Evolutionary conservation across 2,888 invertebrate species (phyloP).

Genomic region (Ochropleura plecta): DNA sequence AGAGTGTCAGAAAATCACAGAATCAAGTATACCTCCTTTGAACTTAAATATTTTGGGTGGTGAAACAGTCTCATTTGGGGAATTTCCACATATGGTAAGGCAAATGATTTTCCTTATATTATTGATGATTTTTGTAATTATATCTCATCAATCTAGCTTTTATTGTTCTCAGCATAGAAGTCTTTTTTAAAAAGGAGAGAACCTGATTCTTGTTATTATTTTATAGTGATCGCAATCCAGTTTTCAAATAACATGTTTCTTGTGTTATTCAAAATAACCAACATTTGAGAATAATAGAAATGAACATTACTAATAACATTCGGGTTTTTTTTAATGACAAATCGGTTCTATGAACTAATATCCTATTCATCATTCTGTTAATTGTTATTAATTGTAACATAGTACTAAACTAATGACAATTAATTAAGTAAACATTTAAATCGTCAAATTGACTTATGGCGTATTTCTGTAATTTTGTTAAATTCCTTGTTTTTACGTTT

Average conservation of each 20-base stretch:
- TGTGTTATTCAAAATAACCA: not conserved
- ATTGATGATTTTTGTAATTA: slow-evolving; percentile 25
- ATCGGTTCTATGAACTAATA: slow-evolving; percentile 1
- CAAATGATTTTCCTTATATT: slow-evolving; percentile 41
- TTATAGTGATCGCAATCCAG: slow-evolving; percentile 11
- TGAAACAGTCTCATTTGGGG: slow-evolving; percentile 78
- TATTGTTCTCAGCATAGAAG: slow-evolving; percentile 10
- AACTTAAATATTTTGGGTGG: slow-evolving; percentile 83
- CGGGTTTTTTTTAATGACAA: slow-evolving; percentile 33
- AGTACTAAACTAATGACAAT: slow-evolving; percentile 45
- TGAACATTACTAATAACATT: slow-evolving; percentile 9
- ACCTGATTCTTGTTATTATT: slow-evolving; percentile 15
- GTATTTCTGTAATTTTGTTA: slow-evolving; percentile 1
- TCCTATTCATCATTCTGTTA: slow-evolving; percentile 11
- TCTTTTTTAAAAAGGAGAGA: not conserved
- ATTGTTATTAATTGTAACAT: slow-evolving; percentile 17
- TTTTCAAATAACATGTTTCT: slow-evolving; percentile 17
- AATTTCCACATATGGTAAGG: slow-evolving; percentile 86
- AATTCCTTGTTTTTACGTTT: not conserved
- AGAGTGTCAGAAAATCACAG: slow-evolving; percentile 84
- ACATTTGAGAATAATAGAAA: slow-evolving; percentile 8
- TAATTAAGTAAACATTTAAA: slow-evolving; percentile 3
- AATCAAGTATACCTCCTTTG: slow-evolving; percentile 74
- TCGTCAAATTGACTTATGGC: not conserved
- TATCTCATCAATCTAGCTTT: slow-evolving; percentile 16